Percentiles rank a stretch among this genome's conserved stretches.
Conservation (phyloP, 2,797 vertebrate species). For the Ataeniobius toweri region DNA sequence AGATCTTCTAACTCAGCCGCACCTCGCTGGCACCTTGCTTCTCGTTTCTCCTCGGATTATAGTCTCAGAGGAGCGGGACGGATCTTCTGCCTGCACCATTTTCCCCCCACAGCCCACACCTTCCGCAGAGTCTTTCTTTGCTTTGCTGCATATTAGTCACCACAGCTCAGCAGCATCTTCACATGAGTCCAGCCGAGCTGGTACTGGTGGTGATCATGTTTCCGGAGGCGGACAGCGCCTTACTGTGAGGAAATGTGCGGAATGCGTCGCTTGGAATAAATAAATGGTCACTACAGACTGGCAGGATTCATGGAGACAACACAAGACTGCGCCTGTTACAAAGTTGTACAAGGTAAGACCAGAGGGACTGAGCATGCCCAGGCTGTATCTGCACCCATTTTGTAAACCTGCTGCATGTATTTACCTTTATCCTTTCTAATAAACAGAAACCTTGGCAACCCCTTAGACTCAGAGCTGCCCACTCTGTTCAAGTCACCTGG, state of each 20-base stretch:
- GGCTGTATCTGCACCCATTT: background rate
- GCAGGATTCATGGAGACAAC: conserved; percentile 59
- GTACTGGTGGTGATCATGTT: conserved; percentile 2
- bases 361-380: background rate
- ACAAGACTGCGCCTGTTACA: conserved; percentile 35
- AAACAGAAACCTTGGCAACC: background rate
- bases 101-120: background rate
- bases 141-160: background rate
- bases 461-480: background rate
- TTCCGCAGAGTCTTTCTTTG: background rate
- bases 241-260: conserved; percentile 8
- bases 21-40: background rate
- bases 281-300: conserved; percentile 10
- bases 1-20: background rate
- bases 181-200: conserved; percentile 7
- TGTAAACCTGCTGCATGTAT: background rate
- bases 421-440: background rate
- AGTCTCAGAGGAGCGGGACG: background rate
- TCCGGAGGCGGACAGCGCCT: conserved; percentile 2
- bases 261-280: conserved; percentile 26
- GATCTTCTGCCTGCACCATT: background rate
- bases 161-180: background rate
- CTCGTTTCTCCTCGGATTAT: background rate
- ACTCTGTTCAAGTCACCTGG: conserved; percentile 32
- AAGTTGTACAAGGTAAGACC: conserved; percentile 53